These are phyloP conservation scores for Campodea augens DNA, from an alignment of 1,140 invertebrate species.

Conservation along the genomic window DNA sequence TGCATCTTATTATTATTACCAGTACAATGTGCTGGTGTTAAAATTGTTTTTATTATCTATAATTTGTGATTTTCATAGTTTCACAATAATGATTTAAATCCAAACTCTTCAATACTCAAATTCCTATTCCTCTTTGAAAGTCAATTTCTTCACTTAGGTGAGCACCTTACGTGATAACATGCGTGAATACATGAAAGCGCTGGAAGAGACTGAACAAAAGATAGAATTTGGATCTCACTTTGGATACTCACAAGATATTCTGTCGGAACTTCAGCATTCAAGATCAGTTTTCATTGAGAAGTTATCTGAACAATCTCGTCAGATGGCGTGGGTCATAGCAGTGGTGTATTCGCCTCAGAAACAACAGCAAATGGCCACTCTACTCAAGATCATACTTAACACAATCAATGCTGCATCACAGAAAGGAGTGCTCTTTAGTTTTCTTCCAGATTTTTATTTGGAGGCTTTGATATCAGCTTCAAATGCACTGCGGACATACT, in stretches of 20 bases:
- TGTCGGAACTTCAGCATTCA: constrained; percentile 27
- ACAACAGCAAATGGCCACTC: constrained; percentile 27
- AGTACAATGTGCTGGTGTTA: too few species aligned
- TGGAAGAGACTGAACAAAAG: constrained; percentile 29
- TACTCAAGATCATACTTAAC: constrained; percentile 34
- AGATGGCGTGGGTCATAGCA: constrained; percentile 41
- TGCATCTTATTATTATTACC: too few species aligned
- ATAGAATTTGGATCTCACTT: constrained; percentile 20
- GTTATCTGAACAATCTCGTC: constrained; percentile 32
- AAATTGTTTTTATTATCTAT: too few species aligned
- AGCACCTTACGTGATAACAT: constrained; percentile 31
- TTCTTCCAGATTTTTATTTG: constrained; percentile 64
- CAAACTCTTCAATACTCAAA: too few species aligned
- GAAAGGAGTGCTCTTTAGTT: constrained; percentile 47
- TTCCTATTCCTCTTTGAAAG: too few species aligned
- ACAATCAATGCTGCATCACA: constrained; percentile 35
- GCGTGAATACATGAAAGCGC: constrained; percentile 32
- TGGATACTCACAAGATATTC: constrained; percentile 19
- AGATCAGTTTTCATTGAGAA: constrained; percentile 33
- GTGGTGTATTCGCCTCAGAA: constrained; percentile 38
- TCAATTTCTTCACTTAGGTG: too few species aligned
- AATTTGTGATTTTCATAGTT: too few species aligned
- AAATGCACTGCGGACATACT: constrained; percentile 33
- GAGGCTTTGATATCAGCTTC: constrained; percentile 47
- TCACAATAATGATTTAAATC: too few species aligned